phyloP scores from a whole-genome alignment of 2,888 invertebrate genomes.

The Pseudococcus jackbeardsleyi region DNA sequence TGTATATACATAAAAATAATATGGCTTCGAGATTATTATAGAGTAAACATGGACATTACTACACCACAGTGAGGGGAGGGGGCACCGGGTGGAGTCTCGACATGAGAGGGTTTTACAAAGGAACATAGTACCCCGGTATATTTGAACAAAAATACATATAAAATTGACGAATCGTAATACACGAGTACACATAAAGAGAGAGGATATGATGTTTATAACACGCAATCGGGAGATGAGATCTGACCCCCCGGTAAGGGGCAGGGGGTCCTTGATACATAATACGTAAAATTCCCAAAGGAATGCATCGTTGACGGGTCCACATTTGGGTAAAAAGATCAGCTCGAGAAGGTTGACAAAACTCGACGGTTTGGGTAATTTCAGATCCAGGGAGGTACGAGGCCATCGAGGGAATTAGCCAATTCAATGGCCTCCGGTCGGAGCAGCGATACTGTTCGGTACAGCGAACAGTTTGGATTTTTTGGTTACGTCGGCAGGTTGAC shows the following conservation, averaged over 20 bases:
- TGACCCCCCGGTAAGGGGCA: not conserved
- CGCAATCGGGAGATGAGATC: not conserved
- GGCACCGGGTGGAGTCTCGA: not conserved
- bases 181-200: not conserved
- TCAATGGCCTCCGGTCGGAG: conserved; percentile 48
- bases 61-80: not conserved
- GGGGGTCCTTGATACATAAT: not conserved
- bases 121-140: not conserved
- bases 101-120: not conserved
- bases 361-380: not conserved
- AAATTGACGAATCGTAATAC: conserved; percentile 26
- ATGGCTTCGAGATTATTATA: conserved; percentile 34
- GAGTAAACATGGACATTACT: not conserved
- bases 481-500: conserved; percentile 59
- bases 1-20: conserved; percentile 23
- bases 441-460: conserved; percentile 40
- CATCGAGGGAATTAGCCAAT: conserved; percentile 42
- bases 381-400: not conserved
- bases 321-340: not conserved
- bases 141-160: not conserved
- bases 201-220: conserved; percentile 7
- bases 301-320: not conserved
- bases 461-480: conserved; percentile 52
- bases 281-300: not conserved
- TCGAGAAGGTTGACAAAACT: not conserved